phyloP scores from a whole-genome alignment of 1,140 invertebrate genomes.

The Medauroidea extradentata region DNA sequence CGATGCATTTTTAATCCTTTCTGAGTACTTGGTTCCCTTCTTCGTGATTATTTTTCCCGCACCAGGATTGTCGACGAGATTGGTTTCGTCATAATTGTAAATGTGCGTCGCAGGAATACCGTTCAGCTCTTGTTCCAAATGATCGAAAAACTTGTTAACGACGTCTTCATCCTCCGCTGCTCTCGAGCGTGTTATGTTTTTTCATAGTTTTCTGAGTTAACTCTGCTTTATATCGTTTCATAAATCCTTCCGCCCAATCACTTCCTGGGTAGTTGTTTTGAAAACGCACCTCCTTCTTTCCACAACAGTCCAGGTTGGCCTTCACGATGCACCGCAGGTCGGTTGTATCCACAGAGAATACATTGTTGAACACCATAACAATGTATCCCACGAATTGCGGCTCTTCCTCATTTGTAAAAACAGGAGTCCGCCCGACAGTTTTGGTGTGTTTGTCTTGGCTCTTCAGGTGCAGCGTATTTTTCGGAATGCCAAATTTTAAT shows the following conservation, averaged over 20 bases:
- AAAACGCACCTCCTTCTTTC: conserved; percentile 6
- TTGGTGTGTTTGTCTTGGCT: too few relatives aligned
- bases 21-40: conserved; percentile 26
- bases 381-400: too few relatives aligned
- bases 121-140: conserved; percentile 14
- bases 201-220: conserved; percentile 12
- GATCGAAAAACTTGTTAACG: conserved; percentile 20
- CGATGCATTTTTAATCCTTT: conserved; percentile 21
- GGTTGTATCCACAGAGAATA: conserved; percentile 10
- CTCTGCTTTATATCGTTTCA: conserved; percentile 13
- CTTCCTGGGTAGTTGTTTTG: conserved; percentile 2
- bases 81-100: conserved; percentile 45
- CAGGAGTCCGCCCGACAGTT: too few relatives aligned
- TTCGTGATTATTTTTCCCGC: conserved; percentile 18
- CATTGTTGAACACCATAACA: conserved; percentile 2
- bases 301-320: conserved; percentile 10
- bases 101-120: conserved; percentile 25
- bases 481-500: too few relatives aligned
- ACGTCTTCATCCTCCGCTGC: conserved; percentile 15
- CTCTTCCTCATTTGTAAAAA: too few relatives aligned
- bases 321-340: conserved; percentile 15
- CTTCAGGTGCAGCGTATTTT: too few relatives aligned
- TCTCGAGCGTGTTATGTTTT: conserved; percentile 21
- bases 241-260: not conserved
- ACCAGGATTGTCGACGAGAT: conserved; percentile 29